Percentiles rank a stretch among this genome's conserved stretches.
Evolutionary conservation across 2,888 invertebrate species (phyloP).

Genomic region (Agrotis exclamationis): DNA sequence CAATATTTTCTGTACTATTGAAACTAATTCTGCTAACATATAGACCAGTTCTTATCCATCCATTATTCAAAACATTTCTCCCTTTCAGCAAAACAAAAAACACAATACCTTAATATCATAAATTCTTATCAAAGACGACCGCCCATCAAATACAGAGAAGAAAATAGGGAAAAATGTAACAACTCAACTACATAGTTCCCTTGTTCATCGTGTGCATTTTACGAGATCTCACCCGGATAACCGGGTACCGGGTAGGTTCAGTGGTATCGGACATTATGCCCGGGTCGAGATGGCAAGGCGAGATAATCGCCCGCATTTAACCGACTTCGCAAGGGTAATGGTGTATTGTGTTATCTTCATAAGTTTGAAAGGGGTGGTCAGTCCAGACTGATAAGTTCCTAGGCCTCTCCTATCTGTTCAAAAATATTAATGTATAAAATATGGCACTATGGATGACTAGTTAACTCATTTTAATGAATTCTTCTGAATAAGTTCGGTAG

Average conservation of each 20-base stretch:
- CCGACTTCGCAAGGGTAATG: constrained; percentile 37
- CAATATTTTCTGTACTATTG: background rate
- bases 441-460: too few relatives aligned
- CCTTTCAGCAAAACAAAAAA: constrained; percentile 23
- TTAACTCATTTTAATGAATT: too few relatives aligned
- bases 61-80: constrained; percentile 11
- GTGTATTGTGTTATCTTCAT: constrained; percentile 48
- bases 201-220: constrained; percentile 59
- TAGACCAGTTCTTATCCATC: background rate
- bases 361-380: constrained; percentile 1
- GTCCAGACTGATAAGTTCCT: background rate
- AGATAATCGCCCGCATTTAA: constrained; percentile 63
- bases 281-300: constrained; percentile 55
- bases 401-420: background rate
- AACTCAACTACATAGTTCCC: constrained; percentile 57
- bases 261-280: constrained; percentile 56
- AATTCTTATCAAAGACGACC: constrained; percentile 56
- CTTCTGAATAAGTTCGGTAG: too few relatives aligned
- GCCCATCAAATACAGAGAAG: constrained; percentile 43
- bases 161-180: constrained; percentile 46
- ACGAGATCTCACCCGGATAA: constrained; percentile 61
- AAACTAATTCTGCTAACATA: constrained; percentile 19
- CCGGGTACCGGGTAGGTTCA: constrained; percentile 41
- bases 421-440: too few relatives aligned
- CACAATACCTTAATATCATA: constrained; percentile 48